Conservation (phyloP, 2,797 vertebrate genomes). For the Podarcis lilfordi region DNA sequence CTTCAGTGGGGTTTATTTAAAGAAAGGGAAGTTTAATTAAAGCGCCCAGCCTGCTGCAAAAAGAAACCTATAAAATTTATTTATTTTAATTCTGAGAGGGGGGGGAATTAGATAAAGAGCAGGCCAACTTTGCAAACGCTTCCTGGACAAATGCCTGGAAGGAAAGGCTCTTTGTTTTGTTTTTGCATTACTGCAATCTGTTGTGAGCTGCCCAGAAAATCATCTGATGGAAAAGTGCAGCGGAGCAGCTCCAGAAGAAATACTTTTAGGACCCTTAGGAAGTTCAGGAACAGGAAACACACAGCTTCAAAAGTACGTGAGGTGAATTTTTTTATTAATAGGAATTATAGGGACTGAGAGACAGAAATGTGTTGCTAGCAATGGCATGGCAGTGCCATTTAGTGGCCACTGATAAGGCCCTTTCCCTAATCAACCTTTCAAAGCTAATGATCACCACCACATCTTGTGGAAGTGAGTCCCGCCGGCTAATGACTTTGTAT, state of each 20-base stretch:
- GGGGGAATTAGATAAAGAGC: neutral
- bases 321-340: neutral
- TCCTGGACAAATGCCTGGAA: rapidly evolving
- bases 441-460: too few species aligned
- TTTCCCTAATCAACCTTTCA: neutral
- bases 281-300: neutral
- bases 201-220: neutral
- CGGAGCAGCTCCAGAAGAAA: neutral
- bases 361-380: neutral
- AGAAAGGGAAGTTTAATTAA: constrained; percentile 20
- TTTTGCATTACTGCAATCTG: too few species aligned
- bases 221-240: neutral
- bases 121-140: rapidly evolving
- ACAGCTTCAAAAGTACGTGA: neutral
- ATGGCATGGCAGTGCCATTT: neutral
- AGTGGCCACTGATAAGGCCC: neutral
- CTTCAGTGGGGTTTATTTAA: neutral
- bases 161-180: too few species aligned
- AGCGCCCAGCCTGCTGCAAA: rapidly evolving
- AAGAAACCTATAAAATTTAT: rapidly evolving
- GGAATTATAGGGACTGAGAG: neutral
- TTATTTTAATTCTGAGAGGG: neutral
- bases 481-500: too few species aligned
- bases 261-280: neutral
- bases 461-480: too few species aligned